phyloP scores from a whole-genome alignment of 2,113 vertebrate genomes.

The Mustela lutreola region DNA sequence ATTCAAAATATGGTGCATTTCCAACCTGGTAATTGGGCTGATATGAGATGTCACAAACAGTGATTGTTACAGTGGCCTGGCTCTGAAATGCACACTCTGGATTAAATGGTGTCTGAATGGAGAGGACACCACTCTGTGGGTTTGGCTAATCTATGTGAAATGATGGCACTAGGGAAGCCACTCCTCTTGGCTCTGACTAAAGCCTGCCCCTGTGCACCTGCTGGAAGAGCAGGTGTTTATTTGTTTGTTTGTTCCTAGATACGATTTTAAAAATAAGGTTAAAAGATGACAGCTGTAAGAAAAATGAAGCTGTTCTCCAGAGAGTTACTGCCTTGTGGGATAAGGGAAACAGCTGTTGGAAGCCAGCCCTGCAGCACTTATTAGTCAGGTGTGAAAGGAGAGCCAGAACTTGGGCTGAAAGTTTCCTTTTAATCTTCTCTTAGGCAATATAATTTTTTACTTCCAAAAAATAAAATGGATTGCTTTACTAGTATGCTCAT shows the following conservation, averaged over 20 bases:
- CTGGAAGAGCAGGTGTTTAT: conserved; percentile 52
- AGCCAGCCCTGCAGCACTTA: not conserved
- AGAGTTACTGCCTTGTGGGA: conserved; percentile 53
- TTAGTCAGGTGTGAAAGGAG: conserved; percentile 62
- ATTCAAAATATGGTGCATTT: conserved; percentile 45
- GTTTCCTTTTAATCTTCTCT: conserved; percentile 1
- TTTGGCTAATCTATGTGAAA: conserved; percentile 39
- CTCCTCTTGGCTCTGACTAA: conserved; percentile 40
- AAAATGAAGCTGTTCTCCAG: conserved; percentile 73
- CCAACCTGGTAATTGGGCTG: conserved; percentile 56
- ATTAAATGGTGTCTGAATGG: not conserved
- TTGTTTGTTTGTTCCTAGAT: not conserved
- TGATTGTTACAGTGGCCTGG: conserved; percentile 10
- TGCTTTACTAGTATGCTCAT: not conserved
- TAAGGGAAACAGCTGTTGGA: conserved; percentile 61
- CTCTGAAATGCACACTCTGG: not conserved
- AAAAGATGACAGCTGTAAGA: conserved; percentile 75
- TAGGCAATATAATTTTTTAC: not conserved
- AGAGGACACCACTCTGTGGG: not conserved
- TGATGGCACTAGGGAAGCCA: not conserved
- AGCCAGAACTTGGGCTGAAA: not conserved
- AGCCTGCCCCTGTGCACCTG: not conserved
- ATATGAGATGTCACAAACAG: conserved; percentile 53
- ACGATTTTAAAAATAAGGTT: conserved; percentile 69
- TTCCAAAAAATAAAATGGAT: not conserved